Percentiles rank a stretch among this genome's conserved stretches.
Conservation (phyloP, 2,888 invertebrate species). For the Aphelenchoides bicaudatus region DNA sequence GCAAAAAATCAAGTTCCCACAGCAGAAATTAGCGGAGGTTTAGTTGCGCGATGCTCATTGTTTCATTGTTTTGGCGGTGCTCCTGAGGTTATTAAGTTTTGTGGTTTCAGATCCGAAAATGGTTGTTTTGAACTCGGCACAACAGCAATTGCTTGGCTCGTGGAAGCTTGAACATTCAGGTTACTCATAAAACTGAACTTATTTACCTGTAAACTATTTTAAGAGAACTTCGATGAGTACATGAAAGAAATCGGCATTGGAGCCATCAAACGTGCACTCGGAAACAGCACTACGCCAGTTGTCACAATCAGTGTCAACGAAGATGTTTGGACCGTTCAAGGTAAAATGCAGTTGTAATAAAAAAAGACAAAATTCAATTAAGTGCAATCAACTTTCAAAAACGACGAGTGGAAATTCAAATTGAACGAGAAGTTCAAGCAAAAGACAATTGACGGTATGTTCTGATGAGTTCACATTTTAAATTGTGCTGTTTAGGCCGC, state of each 20-base stretch:
- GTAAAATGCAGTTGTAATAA: too few species aligned
- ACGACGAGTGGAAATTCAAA: slow-evolving; percentile 16
- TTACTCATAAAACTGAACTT: too few species aligned
- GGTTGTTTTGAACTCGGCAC: slow-evolving; percentile 7
- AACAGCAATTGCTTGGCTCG: slow-evolving; percentile 6
- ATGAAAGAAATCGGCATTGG: slow-evolving; percentile 27
- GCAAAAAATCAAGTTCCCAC: too few species aligned
- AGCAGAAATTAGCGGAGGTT: too few species aligned
- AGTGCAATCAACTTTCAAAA: slow-evolving; percentile 14
- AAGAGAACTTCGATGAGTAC: slow-evolving; percentile 28
- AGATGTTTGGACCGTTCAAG: background rate
- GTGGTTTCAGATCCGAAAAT: background rate
- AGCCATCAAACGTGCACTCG: slow-evolving; percentile 21
- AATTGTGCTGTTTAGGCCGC: slow-evolving; percentile 4
- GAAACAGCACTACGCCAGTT: slow-evolving; percentile 17
- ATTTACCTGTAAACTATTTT: too few species aligned
- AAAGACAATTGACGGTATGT: slow-evolving; percentile 12
- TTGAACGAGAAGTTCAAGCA: slow-evolving; percentile 8
- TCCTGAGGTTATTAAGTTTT: background rate
- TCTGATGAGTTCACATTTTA: background rate
- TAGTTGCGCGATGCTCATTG: background rate
- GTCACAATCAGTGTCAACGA: slow-evolving; percentile 17
- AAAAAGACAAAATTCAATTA: too few species aligned
- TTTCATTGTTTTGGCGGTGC: background rate
- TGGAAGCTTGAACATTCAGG: slow-evolving; percentile 18